Percentiles rank a stretch among this genome's conserved stretches.
Conservation (phyloP, 2,113 vertebrate species). For the Syngnathus scovelli region DNA sequence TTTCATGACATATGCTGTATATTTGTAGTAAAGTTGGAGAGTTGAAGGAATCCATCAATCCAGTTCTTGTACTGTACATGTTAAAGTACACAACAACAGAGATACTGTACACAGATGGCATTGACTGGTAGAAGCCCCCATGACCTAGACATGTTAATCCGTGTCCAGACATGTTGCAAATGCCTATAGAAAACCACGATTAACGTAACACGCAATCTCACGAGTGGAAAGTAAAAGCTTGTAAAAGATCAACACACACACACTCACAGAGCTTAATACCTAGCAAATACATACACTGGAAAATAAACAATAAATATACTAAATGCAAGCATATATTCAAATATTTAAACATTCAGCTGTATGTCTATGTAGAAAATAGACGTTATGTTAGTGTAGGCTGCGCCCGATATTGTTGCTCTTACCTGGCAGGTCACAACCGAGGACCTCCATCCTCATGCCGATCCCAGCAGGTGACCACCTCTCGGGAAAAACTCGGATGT, state of each 20-base stretch:
- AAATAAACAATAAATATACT: background rate
- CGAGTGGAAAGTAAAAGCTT: constrained; percentile 1
- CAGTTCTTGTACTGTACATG: background rate
- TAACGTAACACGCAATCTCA: constrained; percentile 20
- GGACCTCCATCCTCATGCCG: constrained; percentile 94
- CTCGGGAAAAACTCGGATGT: constrained; percentile 86
- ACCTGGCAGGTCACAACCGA: constrained; percentile 96
- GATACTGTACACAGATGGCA: constrained; percentile 48
- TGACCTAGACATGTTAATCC: constrained; percentile 71
- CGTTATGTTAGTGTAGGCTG: background rate
- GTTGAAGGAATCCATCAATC: background rate
- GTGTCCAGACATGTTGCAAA: constrained; percentile 56
- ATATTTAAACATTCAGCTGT: background rate
- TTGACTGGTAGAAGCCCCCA: constrained; percentile 47
- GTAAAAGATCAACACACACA: constrained; percentile 2
- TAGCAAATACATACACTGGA: background rate
- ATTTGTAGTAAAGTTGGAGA: background rate
- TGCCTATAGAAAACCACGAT: constrained; percentile 49
- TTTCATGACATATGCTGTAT: background rate
- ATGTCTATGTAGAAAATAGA: too few species aligned
- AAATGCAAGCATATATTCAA: background rate
- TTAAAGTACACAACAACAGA: constrained; percentile 4
- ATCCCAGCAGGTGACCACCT: constrained; percentile 94
- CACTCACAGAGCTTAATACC: background rate
- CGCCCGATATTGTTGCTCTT: constrained; percentile 26